phyloP scores from a whole-genome alignment of 1,140 invertebrate genomes.

The Aphaenogaster floridana region DNA sequence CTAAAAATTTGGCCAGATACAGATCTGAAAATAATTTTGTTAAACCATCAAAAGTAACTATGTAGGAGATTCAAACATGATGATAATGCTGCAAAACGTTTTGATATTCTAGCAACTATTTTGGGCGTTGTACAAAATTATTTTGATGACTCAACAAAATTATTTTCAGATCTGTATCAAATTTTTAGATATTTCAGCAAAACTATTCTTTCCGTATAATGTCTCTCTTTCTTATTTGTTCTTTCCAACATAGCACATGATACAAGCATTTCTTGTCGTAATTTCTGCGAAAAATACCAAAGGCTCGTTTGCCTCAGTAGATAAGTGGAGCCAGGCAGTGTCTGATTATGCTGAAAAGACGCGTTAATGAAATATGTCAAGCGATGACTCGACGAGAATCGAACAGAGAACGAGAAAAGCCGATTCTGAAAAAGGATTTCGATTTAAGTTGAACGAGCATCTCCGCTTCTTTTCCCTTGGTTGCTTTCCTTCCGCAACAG shows the following conservation, averaged over 20 bases:
- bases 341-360: not conserved
- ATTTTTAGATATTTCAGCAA: no score
- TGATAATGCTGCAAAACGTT: no score
- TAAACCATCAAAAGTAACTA: no score
- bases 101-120: no score
- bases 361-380: conserved; percentile 23
- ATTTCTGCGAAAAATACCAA: not conserved
- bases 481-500: not conserved
- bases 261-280: conserved; percentile 6
- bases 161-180: no score
- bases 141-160: no score
- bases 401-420: not conserved
- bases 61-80: no score
- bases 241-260: not conserved
- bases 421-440: conserved; percentile 12
- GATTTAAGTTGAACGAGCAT: conserved; percentile 6
- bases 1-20: no score
- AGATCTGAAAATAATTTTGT: no score
- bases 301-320: not conserved
- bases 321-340: conserved; percentile 1
- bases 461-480: not conserved
- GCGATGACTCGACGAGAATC: conserved; percentile 13
- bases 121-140: no score
- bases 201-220: not conserved
- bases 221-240: not conserved